Evolutionary conservation across 2,888 invertebrate genomes (phyloP), one percentile per base, ranked within the genome.

Genomic region (Caenorhabditis wallacei): DNA sequence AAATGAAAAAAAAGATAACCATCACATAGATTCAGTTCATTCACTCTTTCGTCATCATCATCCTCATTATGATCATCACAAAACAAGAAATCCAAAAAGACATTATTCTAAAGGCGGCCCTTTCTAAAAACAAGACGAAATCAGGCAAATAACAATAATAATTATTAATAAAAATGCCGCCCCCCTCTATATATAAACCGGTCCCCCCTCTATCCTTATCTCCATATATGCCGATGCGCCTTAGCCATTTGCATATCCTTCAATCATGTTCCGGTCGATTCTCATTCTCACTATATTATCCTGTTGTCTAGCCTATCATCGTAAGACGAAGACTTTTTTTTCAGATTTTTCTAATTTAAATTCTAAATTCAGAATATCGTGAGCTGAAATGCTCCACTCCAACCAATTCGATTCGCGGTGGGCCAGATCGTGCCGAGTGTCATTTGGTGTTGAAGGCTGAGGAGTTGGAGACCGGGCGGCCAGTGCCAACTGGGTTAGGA

Each of bases 311-410:
- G 61, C 69, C n/a, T 78, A 78, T 37, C 78, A 78, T 69, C 78
- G 78, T 78, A 24, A 78, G 30, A n/a, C n/a, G n/a, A n/a, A n/a
- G n/a, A n/a, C 30, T 30, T 30, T 30, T 30, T 30, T 8, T 8
- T 59, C 24, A n/a, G n/a, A n/a, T n/a, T n/a, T n/a, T n/a, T n/a
- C n/a, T 13, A 46, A 7, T 54, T 63, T 24, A 35, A 16, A n/a
- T 30, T 71, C 8, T n/a, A 22, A 30, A 3, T 86, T 18, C 48
- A 91, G 91, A 91, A 81, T 91, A 87, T 82, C 90, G 91, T 37
- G 89, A 90, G 68, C 79, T 91, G 16, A 89, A 90, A 76, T 91
- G 91, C 66, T 83, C 86, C 35, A 91, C 91, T n/a, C 89, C 90
- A n/a, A 87, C 89, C 18, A 88, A 88, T 61, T 82, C 88, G 20